These are phyloP conservation scores for Latrodectus elegans DNA, from an alignment of 2,888 invertebrate genomes.

Conservation along the genomic window DNA sequence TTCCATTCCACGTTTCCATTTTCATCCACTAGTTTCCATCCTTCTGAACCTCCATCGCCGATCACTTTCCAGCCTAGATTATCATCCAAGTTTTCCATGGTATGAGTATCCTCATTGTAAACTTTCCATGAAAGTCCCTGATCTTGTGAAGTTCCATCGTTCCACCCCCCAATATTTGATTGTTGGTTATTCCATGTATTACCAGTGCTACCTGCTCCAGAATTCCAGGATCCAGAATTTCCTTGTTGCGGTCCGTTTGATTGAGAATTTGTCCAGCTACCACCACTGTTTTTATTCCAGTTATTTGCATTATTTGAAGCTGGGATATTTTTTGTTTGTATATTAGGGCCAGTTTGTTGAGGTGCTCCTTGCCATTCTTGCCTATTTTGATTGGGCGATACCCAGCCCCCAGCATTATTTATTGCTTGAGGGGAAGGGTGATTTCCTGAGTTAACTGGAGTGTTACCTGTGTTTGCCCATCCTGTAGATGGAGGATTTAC, in stretches of 20 bases:
- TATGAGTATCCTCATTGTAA: constrained; percentile 60
- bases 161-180: constrained; percentile 16
- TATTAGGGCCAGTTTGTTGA: constrained; percentile 1
- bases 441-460: not conserved
- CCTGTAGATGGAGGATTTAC: not conserved
- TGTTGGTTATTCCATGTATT: constrained; percentile 23
- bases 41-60: constrained; percentile 58
- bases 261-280: constrained; percentile 11
- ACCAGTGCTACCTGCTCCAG: not conserved
- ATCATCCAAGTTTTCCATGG: constrained; percentile 61
- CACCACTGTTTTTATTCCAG: constrained; percentile 19
- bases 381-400: not conserved
- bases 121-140: constrained; percentile 51
- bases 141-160: constrained; percentile 18
- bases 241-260: not conserved
- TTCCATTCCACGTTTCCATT: constrained; percentile 65
- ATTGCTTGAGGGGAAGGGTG: not conserved
- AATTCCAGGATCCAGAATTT: constrained; percentile 26
- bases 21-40: constrained; percentile 63
- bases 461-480: not conserved
- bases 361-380: constrained; percentile 11
- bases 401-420: constrained; percentile 10
- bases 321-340: not conserved
- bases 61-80: constrained; percentile 62
- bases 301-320: not conserved